phyloP scores from a whole-genome alignment of 2,797 vertebrate species.

The Rhinoraja longicauda region DNA sequence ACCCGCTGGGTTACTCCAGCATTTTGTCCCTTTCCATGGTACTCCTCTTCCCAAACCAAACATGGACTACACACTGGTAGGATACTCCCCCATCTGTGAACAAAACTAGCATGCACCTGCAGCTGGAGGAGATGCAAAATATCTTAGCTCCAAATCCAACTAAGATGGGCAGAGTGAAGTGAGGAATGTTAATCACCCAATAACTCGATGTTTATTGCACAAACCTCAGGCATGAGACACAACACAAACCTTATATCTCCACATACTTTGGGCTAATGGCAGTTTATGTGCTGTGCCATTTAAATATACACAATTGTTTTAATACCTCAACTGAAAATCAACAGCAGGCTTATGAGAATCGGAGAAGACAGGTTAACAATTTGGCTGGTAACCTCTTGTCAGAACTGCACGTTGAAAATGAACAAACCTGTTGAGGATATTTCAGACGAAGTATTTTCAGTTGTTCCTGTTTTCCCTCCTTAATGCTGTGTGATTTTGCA shows the following conservation, averaged over 20 bases:
- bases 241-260: neutral
- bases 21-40: too few relatives aligned
- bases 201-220: neutral
- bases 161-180: neutral
- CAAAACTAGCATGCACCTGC: neutral
- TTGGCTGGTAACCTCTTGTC: neutral
- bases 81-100: neutral
- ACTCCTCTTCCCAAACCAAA: neutral
- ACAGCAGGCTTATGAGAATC: neutral
- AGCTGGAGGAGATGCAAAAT: neutral
- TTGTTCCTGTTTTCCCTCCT: neutral
- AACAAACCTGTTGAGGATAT: neutral
- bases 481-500: neutral
- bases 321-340: neutral
- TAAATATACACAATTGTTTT: neutral
- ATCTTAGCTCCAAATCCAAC: too few relatives aligned
- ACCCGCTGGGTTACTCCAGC: too few relatives aligned
- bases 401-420: neutral
- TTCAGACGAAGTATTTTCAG: neutral
- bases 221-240: neutral
- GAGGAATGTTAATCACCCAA: neutral
- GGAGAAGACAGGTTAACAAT: neutral
- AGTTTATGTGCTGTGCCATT: neutral
- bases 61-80: neutral
- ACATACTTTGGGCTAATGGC: neutral